Evolutionary conservation across 2,797 vertebrate species (phyloP).

Genomic region (Parauchenoglanis punctatus): DNA sequence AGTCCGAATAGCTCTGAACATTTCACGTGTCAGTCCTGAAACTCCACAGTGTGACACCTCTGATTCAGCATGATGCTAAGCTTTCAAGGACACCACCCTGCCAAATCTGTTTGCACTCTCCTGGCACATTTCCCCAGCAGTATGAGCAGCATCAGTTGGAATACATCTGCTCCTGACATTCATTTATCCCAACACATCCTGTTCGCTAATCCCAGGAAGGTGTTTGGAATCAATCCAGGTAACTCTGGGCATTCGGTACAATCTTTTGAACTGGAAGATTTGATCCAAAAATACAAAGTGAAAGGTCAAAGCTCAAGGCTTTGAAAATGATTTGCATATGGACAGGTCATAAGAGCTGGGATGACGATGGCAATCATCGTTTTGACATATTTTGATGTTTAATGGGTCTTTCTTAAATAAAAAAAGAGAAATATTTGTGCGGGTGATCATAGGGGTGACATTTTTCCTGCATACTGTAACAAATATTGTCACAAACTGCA

Average conservation of each 20-base stretch:
- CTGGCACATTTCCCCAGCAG: background rate
- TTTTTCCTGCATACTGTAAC: background rate
- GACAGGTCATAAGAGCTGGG: background rate
- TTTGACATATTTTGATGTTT: conserved; percentile 4
- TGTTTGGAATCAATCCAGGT: conserved; percentile 24
- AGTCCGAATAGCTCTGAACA: conserved; percentile 38
- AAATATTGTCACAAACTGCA: background rate
- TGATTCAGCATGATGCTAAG: conserved; percentile 15
- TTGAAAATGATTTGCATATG: conserved; percentile 11
- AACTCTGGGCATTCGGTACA: background rate
- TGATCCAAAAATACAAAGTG: background rate
- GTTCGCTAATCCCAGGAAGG: background rate
- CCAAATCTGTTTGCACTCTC: background rate
- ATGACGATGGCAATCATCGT: background rate
- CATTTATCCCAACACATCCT: background rate
- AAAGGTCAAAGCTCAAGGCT: conserved; percentile 37
- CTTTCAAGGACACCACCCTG: conserved; percentile 1
- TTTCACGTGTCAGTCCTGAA: conserved; percentile 31
- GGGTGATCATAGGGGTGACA: background rate
- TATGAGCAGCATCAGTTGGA: background rate
- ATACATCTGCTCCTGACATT: background rate
- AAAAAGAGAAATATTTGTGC: background rate
- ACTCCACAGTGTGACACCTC: background rate
- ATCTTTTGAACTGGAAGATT: background rate
- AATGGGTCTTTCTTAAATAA: background rate